Conservation (phyloP, 1,140 invertebrate species). For the Heterodera carotae region DNA sequence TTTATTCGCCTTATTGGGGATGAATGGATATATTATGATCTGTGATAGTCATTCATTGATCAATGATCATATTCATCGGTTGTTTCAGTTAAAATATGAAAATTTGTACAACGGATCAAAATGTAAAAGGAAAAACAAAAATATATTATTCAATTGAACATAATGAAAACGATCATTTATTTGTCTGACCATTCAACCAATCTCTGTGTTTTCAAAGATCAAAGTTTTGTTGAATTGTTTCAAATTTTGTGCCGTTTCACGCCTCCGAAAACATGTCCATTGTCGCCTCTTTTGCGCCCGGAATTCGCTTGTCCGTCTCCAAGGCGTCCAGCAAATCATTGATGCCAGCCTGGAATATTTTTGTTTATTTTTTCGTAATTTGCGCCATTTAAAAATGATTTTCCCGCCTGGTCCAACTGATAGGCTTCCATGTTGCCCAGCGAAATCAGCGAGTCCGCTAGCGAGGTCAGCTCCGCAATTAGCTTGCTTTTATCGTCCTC, state of each 20-base stretch:
- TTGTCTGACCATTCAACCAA: conserved; percentile 2
- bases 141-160: background rate
- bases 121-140: background rate
- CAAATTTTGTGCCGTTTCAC: background rate
- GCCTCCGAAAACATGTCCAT: conserved; percentile 26
- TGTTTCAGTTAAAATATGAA: too few species aligned
- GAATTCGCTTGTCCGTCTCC: background rate
- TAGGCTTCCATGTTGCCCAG: conserved; percentile 51
- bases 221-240: background rate
- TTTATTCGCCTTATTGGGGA: too few species aligned
- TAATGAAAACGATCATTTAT: too few species aligned
- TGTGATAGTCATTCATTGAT: too few species aligned
- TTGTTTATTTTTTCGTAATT: conserved; percentile 5
- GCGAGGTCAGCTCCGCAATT: conserved; percentile 42
- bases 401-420: conserved; percentile 17
- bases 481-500: conserved; percentile 40
- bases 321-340: background rate
- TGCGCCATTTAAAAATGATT: conserved; percentile 26
- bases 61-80: too few species aligned
- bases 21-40: too few species aligned
- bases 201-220: background rate
- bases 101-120: too few species aligned
- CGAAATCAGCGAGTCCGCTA: conserved; percentile 42
- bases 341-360: background rate
- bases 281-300: conserved; percentile 18